Evolutionary conservation across 2,797 vertebrate genomes (phyloP), one percentile per base, ranked within the genome.

Genomic region (Antennarius maculatus): DNA sequence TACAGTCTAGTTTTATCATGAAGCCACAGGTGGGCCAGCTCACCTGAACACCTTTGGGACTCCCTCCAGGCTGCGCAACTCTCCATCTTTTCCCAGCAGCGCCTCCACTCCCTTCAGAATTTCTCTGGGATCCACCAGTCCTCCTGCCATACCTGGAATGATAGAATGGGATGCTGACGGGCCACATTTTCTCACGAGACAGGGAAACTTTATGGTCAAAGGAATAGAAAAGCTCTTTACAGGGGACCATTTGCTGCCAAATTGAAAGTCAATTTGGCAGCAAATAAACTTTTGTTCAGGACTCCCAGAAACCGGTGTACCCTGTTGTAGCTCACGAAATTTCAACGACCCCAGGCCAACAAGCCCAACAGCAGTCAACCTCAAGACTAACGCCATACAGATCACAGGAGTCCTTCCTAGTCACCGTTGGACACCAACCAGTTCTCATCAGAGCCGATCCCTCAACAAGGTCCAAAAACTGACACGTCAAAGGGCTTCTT

Each of bases 41-140:
- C 78, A 98, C 97, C 93, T 96, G 79, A 96, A 98, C 52, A 99
- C 96, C 64, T 96, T 96, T n/a, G 94, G 88, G 74, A 98, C 96
- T 42, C 96, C 97, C 50, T 98, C 96, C 59, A 95, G 86, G 82
- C 93, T 97, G 73, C 95, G 96, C 18, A 98, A 94, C 81, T 97
- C 97, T 47, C 97, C 97, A 83, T 97, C 96, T 37, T 96, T 96
- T 49, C 95, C 97, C 65, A 99, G 91, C 27, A 97, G 94, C 61
- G 91, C 86, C 76, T 97, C 97, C 59, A 99, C 90, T n/a, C 95
- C 97, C 84, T 96, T 97, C 50, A 99, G 88, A 47, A 98, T 96
- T 76, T 98, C 96, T 84, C 94, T 95, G 74, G 97, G 97, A 87
- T 99, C 96, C 84, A 98, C 95, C 5, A 96, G 95, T 89, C 94